Percentiles rank a stretch among this genome's conserved stretches.
Conservation (phyloP, 2,113 vertebrate species). For the Piliocolobus tephrosceles region DNA sequence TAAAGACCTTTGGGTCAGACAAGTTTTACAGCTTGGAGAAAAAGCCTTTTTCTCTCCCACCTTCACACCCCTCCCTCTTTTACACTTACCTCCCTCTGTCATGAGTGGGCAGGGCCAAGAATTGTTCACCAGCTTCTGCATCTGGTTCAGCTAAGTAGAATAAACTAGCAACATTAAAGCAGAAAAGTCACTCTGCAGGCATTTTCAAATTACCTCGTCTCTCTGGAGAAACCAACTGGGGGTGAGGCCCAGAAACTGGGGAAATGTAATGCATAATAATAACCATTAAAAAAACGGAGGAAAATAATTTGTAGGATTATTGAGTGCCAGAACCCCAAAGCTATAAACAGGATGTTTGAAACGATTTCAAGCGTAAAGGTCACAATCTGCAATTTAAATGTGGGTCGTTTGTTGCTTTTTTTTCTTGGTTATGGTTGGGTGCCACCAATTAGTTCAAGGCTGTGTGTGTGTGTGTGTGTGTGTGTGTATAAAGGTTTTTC, state of each 20-base stretch:
- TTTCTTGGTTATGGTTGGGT: constrained; percentile 56
- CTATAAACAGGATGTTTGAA: constrained; percentile 71
- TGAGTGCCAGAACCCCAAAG: constrained; percentile 67
- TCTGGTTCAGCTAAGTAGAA: neutral
- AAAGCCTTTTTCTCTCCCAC: neutral
- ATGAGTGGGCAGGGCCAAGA: neutral
- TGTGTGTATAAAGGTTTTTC: neutral
- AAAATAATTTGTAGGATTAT: constrained; percentile 78
- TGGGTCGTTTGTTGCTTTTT: constrained; percentile 51
- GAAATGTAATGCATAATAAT: neutral
- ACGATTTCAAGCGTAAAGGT: constrained; percentile 78
- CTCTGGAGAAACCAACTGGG: neutral
- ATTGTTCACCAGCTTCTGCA: neutral
- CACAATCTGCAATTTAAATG: constrained; percentile 80
- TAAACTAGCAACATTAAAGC: neutral
- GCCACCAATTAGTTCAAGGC: neutral
- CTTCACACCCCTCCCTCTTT: neutral
- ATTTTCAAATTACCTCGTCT: constrained; percentile 29
- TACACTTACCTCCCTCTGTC: neutral
- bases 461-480: neutral
- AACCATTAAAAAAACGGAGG: neutral
- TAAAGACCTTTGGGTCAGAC: neutral
- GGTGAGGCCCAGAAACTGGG: neutral
- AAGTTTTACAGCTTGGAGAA: neutral
- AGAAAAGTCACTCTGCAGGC: neutral